These are phyloP conservation scores for Myoxocephalus aenaeus DNA, from an alignment of 2,797 vertebrate species.

Conservation along the genomic window DNA sequence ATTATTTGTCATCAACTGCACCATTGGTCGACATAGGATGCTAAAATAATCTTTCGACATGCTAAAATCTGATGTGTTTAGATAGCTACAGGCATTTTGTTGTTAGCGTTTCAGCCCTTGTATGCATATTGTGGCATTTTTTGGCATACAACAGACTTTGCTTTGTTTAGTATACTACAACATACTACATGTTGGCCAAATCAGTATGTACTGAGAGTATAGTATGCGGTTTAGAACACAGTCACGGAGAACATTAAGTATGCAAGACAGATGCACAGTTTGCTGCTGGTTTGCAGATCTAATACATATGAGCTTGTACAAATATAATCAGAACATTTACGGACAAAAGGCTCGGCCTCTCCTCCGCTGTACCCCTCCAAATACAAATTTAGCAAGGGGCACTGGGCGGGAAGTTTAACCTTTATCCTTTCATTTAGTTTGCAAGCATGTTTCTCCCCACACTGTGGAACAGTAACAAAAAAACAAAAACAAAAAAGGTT, in stretches of 20 bases:
- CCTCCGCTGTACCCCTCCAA: neutral
- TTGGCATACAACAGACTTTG: neutral
- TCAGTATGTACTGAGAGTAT: neutral
- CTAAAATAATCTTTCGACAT: neutral
- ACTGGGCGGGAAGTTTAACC: neutral
- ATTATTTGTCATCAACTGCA: neutral
- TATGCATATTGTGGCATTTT: neutral
- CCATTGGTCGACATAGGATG: neutral
- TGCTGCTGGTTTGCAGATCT: slow-evolving; percentile 2
- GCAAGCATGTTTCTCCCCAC: neutral
- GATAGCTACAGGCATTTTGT: neutral
- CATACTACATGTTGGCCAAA: neutral
- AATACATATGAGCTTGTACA: neutral
- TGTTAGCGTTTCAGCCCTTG: neutral
- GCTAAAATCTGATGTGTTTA: neutral
- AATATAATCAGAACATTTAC: neutral
- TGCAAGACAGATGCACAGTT: neutral
- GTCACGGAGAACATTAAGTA: neutral
- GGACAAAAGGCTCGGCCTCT: neutral
- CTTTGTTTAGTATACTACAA: neutral
- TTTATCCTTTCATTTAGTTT: neutral
- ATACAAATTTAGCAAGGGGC: neutral
- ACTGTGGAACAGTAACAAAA: neutral
- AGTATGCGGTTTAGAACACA: neutral
- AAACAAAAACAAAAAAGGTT: slow-evolving; percentile 10